These are phyloP conservation scores for Pempheris klunzingeri DNA, from an alignment of 2,797 vertebrate species.

Conservation along the genomic window DNA sequence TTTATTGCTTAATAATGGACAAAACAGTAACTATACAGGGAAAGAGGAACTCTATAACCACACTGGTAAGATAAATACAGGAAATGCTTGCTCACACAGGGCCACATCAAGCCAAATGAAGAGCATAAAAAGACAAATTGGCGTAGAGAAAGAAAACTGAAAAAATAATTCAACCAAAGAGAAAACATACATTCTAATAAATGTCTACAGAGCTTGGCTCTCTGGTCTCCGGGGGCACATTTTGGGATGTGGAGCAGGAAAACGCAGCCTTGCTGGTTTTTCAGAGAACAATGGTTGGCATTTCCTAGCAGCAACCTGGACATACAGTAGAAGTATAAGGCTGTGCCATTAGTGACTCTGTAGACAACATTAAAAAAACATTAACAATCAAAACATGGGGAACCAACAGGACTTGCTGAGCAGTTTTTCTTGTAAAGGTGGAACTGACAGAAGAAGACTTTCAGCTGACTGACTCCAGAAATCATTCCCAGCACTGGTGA, in stretches of 20 bases:
- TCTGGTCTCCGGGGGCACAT: constrained; percentile 12
- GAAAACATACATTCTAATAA: not conserved
- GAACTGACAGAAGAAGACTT: constrained; percentile 15
- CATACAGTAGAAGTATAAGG: not conserved
- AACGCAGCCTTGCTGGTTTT: constrained; percentile 12
- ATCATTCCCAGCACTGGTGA: constrained; percentile 37
- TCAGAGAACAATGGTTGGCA: constrained; percentile 47
- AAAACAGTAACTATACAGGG: too few relatives aligned
- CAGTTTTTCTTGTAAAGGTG: constrained; percentile 24
- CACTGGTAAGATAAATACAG: not conserved
- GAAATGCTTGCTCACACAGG: not conserved
- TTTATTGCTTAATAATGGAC: too few relatives aligned
- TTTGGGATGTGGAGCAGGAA: constrained; percentile 39
- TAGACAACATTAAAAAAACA: not conserved
- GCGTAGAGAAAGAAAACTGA: not conserved
- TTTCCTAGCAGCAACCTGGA: constrained; percentile 19
- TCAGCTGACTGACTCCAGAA: constrained; percentile 40
- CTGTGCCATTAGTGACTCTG: constrained; percentile 8
- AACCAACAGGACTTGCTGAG: not conserved
- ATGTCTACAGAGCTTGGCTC: not conserved
- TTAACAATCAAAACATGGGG: not conserved
- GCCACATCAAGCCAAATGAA: not conserved
- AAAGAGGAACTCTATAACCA: too few relatives aligned
- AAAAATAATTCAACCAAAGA: not conserved
- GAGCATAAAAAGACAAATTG: not conserved